These are phyloP conservation scores for Steinernema carpocapsae DNA, from an alignment of 2,888 invertebrate species.

Conservation along the genomic window DNA sequence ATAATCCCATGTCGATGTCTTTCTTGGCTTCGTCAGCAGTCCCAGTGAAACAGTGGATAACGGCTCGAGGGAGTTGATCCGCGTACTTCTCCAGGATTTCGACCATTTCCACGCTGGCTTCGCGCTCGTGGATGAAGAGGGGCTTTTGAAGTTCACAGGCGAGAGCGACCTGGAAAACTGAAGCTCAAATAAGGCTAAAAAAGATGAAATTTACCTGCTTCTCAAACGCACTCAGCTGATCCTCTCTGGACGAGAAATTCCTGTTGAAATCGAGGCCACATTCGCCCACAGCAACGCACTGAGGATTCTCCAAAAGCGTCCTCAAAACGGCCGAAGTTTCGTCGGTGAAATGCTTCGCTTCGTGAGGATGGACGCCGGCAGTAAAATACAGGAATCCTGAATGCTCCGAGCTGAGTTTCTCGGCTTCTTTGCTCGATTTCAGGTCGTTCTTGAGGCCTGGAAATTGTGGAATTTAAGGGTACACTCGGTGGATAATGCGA, in stretches of 20 bases:
- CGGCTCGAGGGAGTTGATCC: constrained; percentile 78
- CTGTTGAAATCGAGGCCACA: constrained; percentile 88
- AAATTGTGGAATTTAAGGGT: not conserved
- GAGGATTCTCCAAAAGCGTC: constrained; percentile 74
- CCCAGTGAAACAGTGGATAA: constrained; percentile 90
- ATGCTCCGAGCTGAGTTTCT: constrained; percentile 48
- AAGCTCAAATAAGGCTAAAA: too few species aligned
- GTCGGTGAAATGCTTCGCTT: constrained; percentile 61
- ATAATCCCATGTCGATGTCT: constrained; percentile 83
- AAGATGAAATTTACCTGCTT: constrained; percentile 72
- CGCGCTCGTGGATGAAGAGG: constrained; percentile 87
- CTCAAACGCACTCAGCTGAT: constrained; percentile 84
- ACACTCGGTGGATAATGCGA: constrained; percentile 4
- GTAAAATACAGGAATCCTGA: constrained; percentile 65
- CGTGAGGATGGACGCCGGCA: constrained; percentile 67
- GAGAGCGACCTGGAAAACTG: constrained; percentile 70
- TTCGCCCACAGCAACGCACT: constrained; percentile 91
- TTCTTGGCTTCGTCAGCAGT: constrained; percentile 81
- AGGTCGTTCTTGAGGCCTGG: constrained; percentile 41
- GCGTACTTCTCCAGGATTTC: constrained; percentile 74
- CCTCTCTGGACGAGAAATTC: constrained; percentile 87
- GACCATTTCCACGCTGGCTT: constrained; percentile 84
- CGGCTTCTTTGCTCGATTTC: constrained; percentile 53
- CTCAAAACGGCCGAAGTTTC: constrained; percentile 39
- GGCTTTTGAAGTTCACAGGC: constrained; percentile 87